These are phyloP conservation scores for Myotis davidii DNA, from an alignment of 2,113 vertebrate species.

Conservation along the genomic window DNA sequence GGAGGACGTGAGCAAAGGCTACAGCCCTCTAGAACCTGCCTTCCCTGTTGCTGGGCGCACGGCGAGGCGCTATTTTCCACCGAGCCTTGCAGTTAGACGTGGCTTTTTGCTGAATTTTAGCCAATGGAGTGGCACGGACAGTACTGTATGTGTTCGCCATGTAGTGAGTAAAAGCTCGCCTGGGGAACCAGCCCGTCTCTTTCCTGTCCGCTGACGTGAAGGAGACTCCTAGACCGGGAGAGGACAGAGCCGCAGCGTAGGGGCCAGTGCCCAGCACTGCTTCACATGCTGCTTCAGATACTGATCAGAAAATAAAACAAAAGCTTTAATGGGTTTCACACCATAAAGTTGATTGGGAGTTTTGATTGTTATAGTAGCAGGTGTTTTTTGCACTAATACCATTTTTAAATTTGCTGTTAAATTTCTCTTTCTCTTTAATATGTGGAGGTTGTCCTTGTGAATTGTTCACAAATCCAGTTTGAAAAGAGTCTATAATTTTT, in stretches of 20 bases:
- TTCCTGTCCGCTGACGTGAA: background rate
- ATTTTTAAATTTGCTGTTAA: constrained; percentile 9
- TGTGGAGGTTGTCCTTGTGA: background rate
- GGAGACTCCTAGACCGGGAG: background rate
- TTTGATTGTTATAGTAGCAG: background rate
- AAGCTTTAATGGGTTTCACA: background rate
- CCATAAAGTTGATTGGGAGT: background rate
- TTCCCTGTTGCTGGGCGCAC: background rate
- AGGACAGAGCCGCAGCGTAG: background rate
- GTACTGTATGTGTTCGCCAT: fast-evolving
- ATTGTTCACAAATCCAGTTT: background rate
- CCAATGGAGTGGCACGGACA: background rate
- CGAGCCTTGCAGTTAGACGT: background rate
- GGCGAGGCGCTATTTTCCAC: background rate
- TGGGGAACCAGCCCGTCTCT: background rate
- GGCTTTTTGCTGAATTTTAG: background rate
- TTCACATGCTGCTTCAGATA: background rate
- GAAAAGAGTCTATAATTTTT: background rate
- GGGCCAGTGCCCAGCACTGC: background rate
- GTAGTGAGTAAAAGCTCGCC: fast-evolving
- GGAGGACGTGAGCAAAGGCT: background rate
- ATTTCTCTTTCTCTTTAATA: background rate
- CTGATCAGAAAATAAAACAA: background rate
- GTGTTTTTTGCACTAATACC: background rate
- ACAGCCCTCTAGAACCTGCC: background rate